Conservation (phyloP, 1,140 invertebrate genomes). For the Scaptodrosophila lebanonensis region DNA sequence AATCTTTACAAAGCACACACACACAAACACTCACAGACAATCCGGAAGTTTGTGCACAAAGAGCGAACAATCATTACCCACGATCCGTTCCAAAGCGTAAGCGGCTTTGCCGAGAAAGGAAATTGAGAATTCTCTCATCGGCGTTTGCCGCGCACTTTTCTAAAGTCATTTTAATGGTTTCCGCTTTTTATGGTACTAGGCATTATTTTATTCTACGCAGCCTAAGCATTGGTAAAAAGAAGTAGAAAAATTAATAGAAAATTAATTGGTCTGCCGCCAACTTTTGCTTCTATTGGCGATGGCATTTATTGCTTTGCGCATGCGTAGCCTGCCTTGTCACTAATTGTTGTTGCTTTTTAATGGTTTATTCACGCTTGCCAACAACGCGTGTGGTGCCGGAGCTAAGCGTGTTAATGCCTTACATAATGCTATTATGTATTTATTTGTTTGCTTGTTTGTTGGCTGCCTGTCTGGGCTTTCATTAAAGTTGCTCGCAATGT, state of each 20-base stretch:
- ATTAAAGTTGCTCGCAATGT: no score
- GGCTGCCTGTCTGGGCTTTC: no score
- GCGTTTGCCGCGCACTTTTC: conserved; percentile 14
- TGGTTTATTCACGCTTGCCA: conserved; percentile 50
- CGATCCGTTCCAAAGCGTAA: conserved; percentile 25
- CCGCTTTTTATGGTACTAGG: conserved; percentile 56
- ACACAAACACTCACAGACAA: conserved; percentile 10
- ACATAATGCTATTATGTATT: conserved; percentile 61
- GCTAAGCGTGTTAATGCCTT: conserved; percentile 55
- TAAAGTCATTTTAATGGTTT: conserved; percentile 68
- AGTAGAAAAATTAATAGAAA: conserved; percentile 60
- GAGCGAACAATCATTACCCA: conserved; percentile 33
- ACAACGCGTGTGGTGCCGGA: conserved; percentile 8
- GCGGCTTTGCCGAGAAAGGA: conserved; percentile 65
- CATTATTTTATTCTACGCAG: no score
- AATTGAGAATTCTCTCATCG: conserved; percentile 50
- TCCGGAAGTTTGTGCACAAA: conserved; percentile 65
- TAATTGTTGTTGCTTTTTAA: conserved; percentile 43
- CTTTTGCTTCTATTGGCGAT: conserved; percentile 20
- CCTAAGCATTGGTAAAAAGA: conserved; percentile 36
- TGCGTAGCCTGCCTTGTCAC: conserved; percentile 27
- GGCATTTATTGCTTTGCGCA: conserved; percentile 67
- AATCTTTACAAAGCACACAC: background rate
- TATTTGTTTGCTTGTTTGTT: conserved; percentile 18
- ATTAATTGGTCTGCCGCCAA: conserved; percentile 52